Percentiles rank a stretch among this genome's conserved stretches.
Conservation (phyloP, 2,113 vertebrate genomes). For the Amphiprion ocellaris region DNA sequence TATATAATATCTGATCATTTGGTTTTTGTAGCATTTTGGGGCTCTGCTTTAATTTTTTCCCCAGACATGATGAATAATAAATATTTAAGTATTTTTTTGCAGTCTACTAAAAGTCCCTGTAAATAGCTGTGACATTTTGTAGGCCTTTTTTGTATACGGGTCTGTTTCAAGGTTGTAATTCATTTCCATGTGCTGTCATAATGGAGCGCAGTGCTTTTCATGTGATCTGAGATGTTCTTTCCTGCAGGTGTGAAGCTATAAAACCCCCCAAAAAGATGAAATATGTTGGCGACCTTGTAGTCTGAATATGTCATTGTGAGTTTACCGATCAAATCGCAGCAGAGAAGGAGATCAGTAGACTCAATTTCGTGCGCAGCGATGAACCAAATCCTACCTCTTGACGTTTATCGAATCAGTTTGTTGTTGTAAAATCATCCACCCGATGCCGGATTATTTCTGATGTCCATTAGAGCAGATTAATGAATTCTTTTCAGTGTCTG, state of each 20-base stretch:
- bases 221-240: constrained; percentile 4
- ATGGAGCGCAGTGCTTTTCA: not conserved
- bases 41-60: not conserved
- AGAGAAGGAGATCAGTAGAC: not conserved
- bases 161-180: constrained; percentile 2
- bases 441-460: constrained; percentile 4
- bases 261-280: too few relatives aligned
- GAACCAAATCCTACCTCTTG: constrained; percentile 57
- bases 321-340: not conserved
- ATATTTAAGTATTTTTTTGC: constrained; percentile 10
- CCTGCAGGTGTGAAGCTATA: constrained; percentile 2
- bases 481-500: constrained; percentile 10
- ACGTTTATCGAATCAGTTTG: constrained; percentile 9
- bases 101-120: not conserved
- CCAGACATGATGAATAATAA: not conserved
- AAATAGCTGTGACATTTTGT: not conserved
- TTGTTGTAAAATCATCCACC: constrained; percentile 17
- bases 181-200: not conserved
- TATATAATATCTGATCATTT: not conserved
- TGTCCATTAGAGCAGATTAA: not conserved
- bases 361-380: constrained; percentile 4
- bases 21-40: not conserved
- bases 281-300: not conserved
- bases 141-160: not conserved
- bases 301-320: not conserved